These are phyloP conservation scores for Philaethria dido DNA, from an alignment of 2,888 invertebrate genomes.

Conservation along the genomic window DNA sequence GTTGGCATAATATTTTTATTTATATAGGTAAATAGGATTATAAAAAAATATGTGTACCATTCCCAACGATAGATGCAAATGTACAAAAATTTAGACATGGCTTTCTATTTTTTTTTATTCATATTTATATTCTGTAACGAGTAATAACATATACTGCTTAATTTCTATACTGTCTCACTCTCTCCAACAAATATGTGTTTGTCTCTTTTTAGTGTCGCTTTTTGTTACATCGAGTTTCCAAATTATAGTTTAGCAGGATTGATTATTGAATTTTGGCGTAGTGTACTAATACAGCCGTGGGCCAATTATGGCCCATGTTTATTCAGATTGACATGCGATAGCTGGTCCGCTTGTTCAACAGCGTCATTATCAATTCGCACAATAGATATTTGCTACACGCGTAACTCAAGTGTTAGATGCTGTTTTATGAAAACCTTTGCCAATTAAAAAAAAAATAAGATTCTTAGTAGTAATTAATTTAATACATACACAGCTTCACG, in stretches of 20 bases:
- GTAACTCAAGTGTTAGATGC: neutral
- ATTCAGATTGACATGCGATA: constrained; percentile 8
- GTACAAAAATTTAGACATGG: no score
- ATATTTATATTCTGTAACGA: no score
- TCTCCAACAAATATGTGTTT: no score
- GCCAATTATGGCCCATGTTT: constrained; percentile 17
- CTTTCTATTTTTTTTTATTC: no score
- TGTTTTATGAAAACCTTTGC: neutral
- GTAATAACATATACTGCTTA: no score
- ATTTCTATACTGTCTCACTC: no score
- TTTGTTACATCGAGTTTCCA: no score
- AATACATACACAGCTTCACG: no score
- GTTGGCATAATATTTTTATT: neutral
- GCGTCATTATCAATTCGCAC: constrained; percentile 13
- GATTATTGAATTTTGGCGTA: neutral
- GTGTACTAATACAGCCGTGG: neutral
- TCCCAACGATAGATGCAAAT: no score
- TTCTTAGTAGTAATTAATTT: neutral
- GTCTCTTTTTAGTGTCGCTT: no score
- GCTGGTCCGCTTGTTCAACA: constrained; percentile 11
- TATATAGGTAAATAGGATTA: neutral
- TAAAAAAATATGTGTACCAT: no score
- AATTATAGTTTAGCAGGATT: no score
- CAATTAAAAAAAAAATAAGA: neutral
- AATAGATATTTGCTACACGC: constrained; percentile 12